A percentile compares a stretch with the other conserved stretches of the same genome.
phyloP scores from a whole-genome alignment of 2,888 invertebrate genomes.

The Spodoptera exigua region DNA sequence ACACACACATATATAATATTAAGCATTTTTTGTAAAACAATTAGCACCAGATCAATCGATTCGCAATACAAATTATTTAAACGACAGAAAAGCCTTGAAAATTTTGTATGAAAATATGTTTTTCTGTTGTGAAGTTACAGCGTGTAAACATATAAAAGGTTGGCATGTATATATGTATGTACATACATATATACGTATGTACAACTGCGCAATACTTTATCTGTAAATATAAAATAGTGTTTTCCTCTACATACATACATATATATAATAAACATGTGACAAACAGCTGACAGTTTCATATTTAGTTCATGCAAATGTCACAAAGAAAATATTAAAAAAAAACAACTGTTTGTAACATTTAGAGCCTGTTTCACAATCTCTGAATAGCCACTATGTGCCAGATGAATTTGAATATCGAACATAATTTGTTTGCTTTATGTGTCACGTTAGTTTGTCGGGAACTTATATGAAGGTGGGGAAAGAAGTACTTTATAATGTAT shows the following conservation, averaged over 20 bases:
- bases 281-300: slow-evolving; percentile 36
- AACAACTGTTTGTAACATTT: background rate
- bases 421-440: too few relatives aligned
- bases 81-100: slow-evolving; percentile 4
- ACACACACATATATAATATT: too few relatives aligned
- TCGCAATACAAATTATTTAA: slow-evolving; percentile 2
- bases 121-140: slow-evolving; percentile 24
- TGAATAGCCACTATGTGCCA: too few relatives aligned
- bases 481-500: too few relatives aligned
- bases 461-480: too few relatives aligned
- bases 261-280: background rate
- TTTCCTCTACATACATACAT: slow-evolving; percentile 24
- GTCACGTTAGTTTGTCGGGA: too few relatives aligned
- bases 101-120: slow-evolving; percentile 17
- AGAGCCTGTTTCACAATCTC: too few relatives aligned
- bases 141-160: slow-evolving; percentile 19
- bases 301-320: slow-evolving; percentile 7
- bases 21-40: background rate
- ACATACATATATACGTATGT: too few relatives aligned
- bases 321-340: slow-evolving; percentile 14
- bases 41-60: slow-evolving; percentile 8
- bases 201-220: slow-evolving; percentile 34
- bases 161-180: background rate
- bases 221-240: slow-evolving; percentile 27
- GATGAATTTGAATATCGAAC: too few relatives aligned